Evolutionary conservation across 2,888 invertebrate species (phyloP), one percentile per base, ranked within the genome.

Genomic region (Mythimna ferrago): DNA sequence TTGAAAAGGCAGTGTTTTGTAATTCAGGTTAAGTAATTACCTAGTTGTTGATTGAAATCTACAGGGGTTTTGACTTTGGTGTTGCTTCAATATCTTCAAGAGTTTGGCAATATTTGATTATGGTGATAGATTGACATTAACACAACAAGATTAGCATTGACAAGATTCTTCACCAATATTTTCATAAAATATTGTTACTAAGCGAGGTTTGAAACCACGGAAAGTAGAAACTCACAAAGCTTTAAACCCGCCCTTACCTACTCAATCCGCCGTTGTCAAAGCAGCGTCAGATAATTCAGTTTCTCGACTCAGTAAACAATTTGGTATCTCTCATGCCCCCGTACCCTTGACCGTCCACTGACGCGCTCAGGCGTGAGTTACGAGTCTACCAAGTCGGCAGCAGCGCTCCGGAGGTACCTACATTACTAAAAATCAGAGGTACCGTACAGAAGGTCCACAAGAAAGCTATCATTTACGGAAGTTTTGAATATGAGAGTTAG

Each of bases 271-370:
- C 14, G 14, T 32, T 11, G 53, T 32, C 4, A 26, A 74, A 74
- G 51, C 66, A 10, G 21, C 10, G 51, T 14, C 7, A 41, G 53
- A 54, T 44, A 60, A 32, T 41, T 38, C 51, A 38, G 16, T 51
- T 6, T 73, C 38, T 21, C 74, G 58, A 57, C 44, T 74, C 67
- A 80, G 80, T 56, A 51, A 57, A 56, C 61, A 65, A 67, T 65
- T 44, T 41, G 19, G 5, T 70, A 69, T 76, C 66, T 66, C 51
- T 65, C 44, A 48, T 48, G 67, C 44, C 57, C 73, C 53, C 61
- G 78, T 67, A 77, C 64, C 78, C 82, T 71, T 67, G 80, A 66
- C 82, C 66, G 60, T 60, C 48, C 35, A 11, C 66, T 7, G 53
- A 48, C 54, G 79, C 74, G 62, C 21, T 74, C 70, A 70, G 56